Evolutionary conservation across 30 jellyfish, hydroid and myxozoan genomes (phyloP), one percentile per base, ranked within the genome.

Genomic region (Mastigias papua): DNA sequence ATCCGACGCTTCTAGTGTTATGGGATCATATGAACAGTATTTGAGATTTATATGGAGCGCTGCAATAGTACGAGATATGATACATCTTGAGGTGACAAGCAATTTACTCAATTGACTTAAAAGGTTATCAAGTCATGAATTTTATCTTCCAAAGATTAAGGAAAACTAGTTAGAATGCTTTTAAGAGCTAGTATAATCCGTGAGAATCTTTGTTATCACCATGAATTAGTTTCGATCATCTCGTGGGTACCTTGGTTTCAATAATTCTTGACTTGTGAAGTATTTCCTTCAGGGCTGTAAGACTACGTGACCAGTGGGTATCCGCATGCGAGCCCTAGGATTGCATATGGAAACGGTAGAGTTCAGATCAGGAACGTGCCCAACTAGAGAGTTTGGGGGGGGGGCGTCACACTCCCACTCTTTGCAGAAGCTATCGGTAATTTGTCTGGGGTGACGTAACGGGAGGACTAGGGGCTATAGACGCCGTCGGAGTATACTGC

Each of bases 131-230:
- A 19, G 67, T 21, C 3, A 54, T 54, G 67, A 54, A 46, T 54
- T 54, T 54, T 54, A 21, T 16, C 67, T 54, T 11, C 25, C 67
- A 10, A 10, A 6, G 67, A 21, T 54, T 54, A 54, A 54, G 23
- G 27, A 54, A 54, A 54, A 54, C 27, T 54, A 54, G 23, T 19
- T 63, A 20, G 5, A 63, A 63, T 27, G 20, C 74, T 25, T 63
- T 58, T 63, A 63, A 63, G 42, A 22, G 74, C 74, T 63, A n/a
- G 19, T 27, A 63, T 63, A 63, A 63, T 63, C 74, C 74, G 2
- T 22, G 74, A 19, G 37, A 63, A 25, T 63, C 74, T 27, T 63
- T 63, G 30, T 63, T 27, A 9, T 63, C 35, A 63, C 42, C 74
- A 63, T 25, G 74, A 63, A 63, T 57, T 23, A 57, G 23, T 20